Evolutionary conservation across 1,140 invertebrate species (phyloP).

Genomic region (Laupala kohalensis): DNA sequence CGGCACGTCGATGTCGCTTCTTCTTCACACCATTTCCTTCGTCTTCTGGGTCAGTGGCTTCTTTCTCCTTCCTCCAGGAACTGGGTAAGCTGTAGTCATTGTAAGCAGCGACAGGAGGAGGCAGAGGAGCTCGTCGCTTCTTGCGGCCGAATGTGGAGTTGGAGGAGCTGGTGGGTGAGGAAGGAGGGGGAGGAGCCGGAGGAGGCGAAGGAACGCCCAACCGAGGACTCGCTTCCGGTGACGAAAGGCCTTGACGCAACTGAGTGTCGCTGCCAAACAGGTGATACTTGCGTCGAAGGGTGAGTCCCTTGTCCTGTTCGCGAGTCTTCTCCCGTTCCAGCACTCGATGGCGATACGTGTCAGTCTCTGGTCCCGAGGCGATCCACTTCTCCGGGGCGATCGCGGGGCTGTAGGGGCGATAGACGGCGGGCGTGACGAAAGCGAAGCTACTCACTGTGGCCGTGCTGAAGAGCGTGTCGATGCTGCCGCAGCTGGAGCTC

Average conservation of each 20-base stretch:
- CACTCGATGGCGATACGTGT: constrained; percentile 44
- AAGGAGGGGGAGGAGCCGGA: neutral
- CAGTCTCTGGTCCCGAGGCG: constrained; percentile 35
- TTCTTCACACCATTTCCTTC: constrained; percentile 20
- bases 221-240: neutral
- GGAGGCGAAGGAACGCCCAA: neutral
- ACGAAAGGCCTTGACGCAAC: constrained; percentile 15
- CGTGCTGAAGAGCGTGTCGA: constrained; percentile 46
- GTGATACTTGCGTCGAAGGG: constrained; percentile 46
- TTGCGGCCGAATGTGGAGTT: constrained; percentile 21
- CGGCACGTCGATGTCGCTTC: constrained; percentile 29
- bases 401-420: constrained; percentile 29
- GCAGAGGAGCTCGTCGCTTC: constrained; percentile 24
- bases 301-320: constrained; percentile 40
- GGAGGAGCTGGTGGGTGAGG: constrained; percentile 9
- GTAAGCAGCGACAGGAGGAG: constrained; percentile 15
- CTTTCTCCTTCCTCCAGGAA: constrained; percentile 13
- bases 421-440: constrained; percentile 40
- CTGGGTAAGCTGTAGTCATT: constrained; percentile 15
- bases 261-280: constrained; percentile 35
- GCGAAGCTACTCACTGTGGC: constrained; percentile 57
- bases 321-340: constrained; percentile 39
- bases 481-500: constrained; percentile 36
- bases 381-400: constrained; percentile 28
- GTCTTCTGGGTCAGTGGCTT: neutral